Evolutionary conservation across 2,797 vertebrate species (phyloP).

Genomic region (Erpetoichthys calabaricus): DNA sequence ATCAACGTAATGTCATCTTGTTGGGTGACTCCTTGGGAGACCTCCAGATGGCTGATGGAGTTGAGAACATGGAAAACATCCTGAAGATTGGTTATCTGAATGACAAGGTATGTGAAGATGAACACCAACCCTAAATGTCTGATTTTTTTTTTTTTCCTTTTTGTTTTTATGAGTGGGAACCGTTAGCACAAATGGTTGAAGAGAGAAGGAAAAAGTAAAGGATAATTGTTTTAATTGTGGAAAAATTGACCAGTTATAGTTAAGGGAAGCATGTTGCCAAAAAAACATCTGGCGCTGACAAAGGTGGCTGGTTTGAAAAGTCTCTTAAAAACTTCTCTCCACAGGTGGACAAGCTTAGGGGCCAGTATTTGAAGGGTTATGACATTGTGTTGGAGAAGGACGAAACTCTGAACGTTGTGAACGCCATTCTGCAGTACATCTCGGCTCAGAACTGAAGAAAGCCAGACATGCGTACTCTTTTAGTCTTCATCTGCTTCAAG

Average conservation of each 20-base stretch:
- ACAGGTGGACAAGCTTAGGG: conserved; percentile 70
- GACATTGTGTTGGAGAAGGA: conserved; percentile 80
- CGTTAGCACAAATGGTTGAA: not conserved
- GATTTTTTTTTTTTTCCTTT: not conserved
- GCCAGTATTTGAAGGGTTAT: conserved; percentile 61
- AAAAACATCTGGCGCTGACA: too few species aligned
- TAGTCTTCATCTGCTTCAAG: accelerated
- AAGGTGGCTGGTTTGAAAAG: too few species aligned
- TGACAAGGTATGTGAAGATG: conserved; percentile 59
- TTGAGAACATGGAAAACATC: conserved; percentile 68
- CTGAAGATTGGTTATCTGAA: conserved; percentile 87
- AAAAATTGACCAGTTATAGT: too few species aligned
- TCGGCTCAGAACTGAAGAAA: conserved; percentile 37
- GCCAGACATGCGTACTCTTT: not conserved
- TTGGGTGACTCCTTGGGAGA: conserved; percentile 88
- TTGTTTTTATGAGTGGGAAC: not conserved
- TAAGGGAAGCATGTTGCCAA: too few species aligned
- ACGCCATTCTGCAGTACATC: conserved; percentile 61
- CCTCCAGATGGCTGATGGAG: conserved; percentile 80
- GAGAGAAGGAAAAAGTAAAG: not conserved
- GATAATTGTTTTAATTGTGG: too few species aligned
- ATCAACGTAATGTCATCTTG: conserved; percentile 63
- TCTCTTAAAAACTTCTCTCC: not conserved
- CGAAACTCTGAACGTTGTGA: conserved; percentile 75
- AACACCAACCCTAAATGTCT: too few species aligned